phyloP scores from a whole-genome alignment of 1,140 invertebrate genomes.

The Laupala kohalensis region DNA sequence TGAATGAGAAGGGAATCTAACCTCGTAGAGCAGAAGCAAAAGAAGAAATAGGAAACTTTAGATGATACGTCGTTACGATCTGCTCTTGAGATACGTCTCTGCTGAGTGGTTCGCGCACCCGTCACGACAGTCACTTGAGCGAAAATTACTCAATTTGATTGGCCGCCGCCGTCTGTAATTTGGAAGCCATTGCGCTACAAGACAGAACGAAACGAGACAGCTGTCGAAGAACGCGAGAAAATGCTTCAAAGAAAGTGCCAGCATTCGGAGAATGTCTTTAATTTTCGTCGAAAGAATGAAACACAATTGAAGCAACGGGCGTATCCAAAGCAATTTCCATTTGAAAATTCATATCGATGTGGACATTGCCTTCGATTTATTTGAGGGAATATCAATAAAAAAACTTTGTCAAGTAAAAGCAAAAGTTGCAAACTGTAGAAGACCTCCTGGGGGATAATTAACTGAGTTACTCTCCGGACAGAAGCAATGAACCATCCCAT shows the following conservation, averaged over 20 bases:
- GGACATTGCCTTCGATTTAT: too few species aligned
- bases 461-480: too few species aligned
- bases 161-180: not conserved
- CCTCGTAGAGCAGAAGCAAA: not conserved
- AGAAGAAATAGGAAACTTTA: not conserved
- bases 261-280: too few species aligned
- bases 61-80: not conserved
- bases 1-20: not conserved
- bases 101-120: not conserved
- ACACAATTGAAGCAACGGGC: too few species aligned
- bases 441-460: too few species aligned
- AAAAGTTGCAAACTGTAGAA: too few species aligned
- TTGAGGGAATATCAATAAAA: too few species aligned
- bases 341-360: too few species aligned
- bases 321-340: too few species aligned
- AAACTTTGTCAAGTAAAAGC: too few species aligned
- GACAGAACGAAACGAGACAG: not conserved
- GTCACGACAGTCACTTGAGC: not conserved
- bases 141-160: not conserved
- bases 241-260: not conserved
- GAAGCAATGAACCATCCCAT: too few species aligned
- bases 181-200: not conserved
- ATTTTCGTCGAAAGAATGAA: too few species aligned
- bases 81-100: not conserved
- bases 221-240: not conserved